Base-by-base conservation (phyloP, 2,113 vertebrate genomes). In the Rhizomys pruinosus region DNA sequence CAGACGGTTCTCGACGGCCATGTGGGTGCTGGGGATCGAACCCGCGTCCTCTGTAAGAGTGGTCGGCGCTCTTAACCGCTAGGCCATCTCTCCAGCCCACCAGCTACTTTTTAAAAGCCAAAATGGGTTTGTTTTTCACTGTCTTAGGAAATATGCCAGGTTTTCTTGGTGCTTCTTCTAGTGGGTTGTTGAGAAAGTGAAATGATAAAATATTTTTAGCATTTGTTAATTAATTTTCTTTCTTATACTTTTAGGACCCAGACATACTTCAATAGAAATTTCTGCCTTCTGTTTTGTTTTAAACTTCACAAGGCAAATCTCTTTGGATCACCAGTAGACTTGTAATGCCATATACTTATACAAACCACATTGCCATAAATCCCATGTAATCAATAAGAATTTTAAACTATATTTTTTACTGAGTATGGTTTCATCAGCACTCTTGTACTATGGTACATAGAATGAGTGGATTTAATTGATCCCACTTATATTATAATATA, bases 281-380 rank as follows among this genome's bases (percentile, higher is more conserved):
- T 98, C 98, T 20, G 99, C 99, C 97, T 99, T 98, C 82, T 99
- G 98, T 95, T 98, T 98, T 27, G 98, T 99, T 98, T 99, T 99
- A 98, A 99, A 99, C 94, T 99, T 99, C 23, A 99, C 99, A 92
- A 99, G 99, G 99, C 99, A 96, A 99, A 99, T 19, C 99, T 99
- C 86, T 99, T 99, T 1, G 99, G 96, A 91, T 99, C 98, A 0
- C 98, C 98, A 1, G 98, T 98, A 15, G 97, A 98, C 92, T 94
- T 99, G 89, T 99, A 99, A 17, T 99, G 98, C 8, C 99, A 99
- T 47, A 99, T 98, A 85, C 99, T 99, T 88, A 99, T 57, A 2
- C 99, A 99, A 82, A 99, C 99, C 1, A 99, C 99, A 6, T 98
- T 99, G 25, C 99, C 99, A 94, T 99, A 99, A 97, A 99, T 99